These are phyloP conservation scores for Lithophane ornitopus DNA, from an alignment of 2,888 invertebrate species.

Conservation along the genomic window DNA sequence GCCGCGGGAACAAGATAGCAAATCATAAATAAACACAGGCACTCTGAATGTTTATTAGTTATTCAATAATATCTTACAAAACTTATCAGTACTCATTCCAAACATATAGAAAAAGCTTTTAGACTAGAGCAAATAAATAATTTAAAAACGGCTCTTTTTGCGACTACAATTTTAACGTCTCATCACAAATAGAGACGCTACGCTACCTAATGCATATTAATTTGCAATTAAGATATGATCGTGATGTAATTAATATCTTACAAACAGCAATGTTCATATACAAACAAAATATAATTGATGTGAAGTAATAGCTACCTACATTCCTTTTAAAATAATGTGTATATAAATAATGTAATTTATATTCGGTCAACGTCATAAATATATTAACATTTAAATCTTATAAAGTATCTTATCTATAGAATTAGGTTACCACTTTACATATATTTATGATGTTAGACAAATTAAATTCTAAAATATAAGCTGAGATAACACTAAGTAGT, in stretches of 20 bases:
- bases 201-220: constrained; percentile 56
- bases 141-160: constrained; percentile 19
- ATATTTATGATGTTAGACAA: constrained; percentile 48
- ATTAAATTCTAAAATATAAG: constrained; percentile 44
- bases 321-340: constrained; percentile 17
- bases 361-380: constrained; percentile 42
- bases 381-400: constrained; percentile 54
- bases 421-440: constrained; percentile 55
- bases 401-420: constrained; percentile 51
- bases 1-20: neutral
- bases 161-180: constrained; percentile 28
- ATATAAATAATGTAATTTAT: constrained; percentile 28
- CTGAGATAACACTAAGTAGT: constrained; percentile 35
- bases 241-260: constrained; percentile 55
- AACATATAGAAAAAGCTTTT: constrained; percentile 28
- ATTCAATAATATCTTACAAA: neutral
- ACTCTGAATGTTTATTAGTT: neutral
- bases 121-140: constrained; percentile 30
- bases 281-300: constrained; percentile 39
- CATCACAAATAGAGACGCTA: constrained; percentile 37
- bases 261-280: constrained; percentile 32
- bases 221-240: constrained; percentile 57
- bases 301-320: constrained; percentile 12
- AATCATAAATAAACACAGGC: neutral
- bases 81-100: neutral